phyloP scores from a whole-genome alignment of 2,888 invertebrate species.

The Drosophila meridiana region DNA sequence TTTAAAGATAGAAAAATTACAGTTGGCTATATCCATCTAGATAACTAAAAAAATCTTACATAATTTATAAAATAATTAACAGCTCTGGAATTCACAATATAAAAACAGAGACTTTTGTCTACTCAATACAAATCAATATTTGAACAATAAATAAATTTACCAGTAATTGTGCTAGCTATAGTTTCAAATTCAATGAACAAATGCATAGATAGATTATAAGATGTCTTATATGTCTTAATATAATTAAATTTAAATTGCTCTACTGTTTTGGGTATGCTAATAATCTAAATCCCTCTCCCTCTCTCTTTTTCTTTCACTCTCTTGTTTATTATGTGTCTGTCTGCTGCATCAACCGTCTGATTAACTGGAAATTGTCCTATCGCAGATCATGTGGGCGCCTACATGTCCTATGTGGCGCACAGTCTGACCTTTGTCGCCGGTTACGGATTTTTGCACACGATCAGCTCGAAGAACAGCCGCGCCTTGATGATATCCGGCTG shows the following conservation, averaged over 20 bases:
- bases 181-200: background rate
- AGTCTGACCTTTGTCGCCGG: constrained; percentile 80
- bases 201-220: background rate
- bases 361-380: background rate
- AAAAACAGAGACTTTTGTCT: background rate
- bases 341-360: constrained; percentile 8
- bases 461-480: constrained; percentile 75
- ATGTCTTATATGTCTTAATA: background rate
- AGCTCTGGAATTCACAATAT: no score
- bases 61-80: no score
- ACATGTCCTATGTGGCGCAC: constrained; percentile 81
- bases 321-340: background rate
- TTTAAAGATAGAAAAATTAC: background rate
- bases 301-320: no score
- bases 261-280: background rate
- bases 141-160: background rate
- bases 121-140: background rate
- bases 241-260: background rate
- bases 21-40: background rate
- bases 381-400: constrained; percentile 81
- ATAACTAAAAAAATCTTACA: background rate
- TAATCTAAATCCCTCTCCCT: background rate
- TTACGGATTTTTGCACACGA: constrained; percentile 78
- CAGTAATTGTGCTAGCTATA: background rate
- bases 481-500: constrained; percentile 74